Percentiles rank a stretch among this genome's conserved stretches.
Evolutionary conservation across 2,888 invertebrate species (phyloP).

Genomic region (Ryuthela nishihirai): DNA sequence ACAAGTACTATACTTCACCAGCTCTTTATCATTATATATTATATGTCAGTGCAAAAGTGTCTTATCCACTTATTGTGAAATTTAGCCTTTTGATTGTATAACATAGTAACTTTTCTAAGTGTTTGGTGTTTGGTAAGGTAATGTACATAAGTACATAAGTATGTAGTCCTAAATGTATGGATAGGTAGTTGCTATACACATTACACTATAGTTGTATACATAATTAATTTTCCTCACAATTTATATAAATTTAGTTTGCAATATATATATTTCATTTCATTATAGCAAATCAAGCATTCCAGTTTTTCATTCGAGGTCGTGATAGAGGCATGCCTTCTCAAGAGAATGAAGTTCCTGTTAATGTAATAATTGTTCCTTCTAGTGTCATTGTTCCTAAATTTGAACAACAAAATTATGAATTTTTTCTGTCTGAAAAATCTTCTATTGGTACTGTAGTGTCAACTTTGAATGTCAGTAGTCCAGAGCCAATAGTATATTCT

Average conservation of each 20-base stretch:
- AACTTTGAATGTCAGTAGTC: slow-evolving; percentile 63
- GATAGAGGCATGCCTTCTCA: slow-evolving; percentile 69
- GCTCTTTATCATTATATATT: too few species aligned
- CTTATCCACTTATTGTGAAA: too few species aligned
- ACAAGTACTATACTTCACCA: too few species aligned
- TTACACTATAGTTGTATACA: too few species aligned
- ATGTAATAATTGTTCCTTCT: slow-evolving; percentile 70
- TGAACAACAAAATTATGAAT: slow-evolving; percentile 67
- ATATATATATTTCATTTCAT: slow-evolving; percentile 41
- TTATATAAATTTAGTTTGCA: not conserved
- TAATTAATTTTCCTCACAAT: too few species aligned
- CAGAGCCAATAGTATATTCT: slow-evolving; percentile 58
- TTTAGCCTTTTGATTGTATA: too few species aligned
- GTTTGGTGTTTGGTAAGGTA: too few species aligned
- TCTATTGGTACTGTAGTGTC: slow-evolving; percentile 66
- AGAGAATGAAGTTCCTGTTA: slow-evolving; percentile 67
- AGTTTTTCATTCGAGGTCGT: slow-evolving; percentile 82
- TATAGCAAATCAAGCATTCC: slow-evolving; percentile 70
- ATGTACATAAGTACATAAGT: too few species aligned
- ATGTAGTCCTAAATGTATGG: too few species aligned
- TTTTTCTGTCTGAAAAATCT: slow-evolving; percentile 75
- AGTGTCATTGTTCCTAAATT: slow-evolving; percentile 72
- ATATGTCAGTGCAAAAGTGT: too few species aligned
- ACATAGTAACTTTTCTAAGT: too few species aligned
- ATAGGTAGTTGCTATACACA: too few species aligned